Conservation (phyloP, 2,113 vertebrate genomes). For the Microcebus jonahi region DNA sequence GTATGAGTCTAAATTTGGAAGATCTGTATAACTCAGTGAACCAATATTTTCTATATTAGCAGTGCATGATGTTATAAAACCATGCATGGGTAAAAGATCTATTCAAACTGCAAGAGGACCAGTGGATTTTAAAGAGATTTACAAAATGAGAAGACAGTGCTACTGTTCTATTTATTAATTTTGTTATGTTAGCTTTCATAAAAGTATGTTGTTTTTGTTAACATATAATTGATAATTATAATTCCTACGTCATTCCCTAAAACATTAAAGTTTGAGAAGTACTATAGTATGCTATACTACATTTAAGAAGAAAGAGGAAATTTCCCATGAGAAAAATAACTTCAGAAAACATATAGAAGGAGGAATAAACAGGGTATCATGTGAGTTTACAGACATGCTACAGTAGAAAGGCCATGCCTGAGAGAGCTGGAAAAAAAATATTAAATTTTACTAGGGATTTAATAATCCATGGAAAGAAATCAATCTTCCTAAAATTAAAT, state of each 20-base stretch:
- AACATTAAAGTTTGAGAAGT: neutral
- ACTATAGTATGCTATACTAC: neutral
- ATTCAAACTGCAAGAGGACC: neutral
- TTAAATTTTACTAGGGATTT: neutral
- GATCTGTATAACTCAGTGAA: neutral
- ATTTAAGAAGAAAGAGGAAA: neutral
- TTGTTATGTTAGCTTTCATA: neutral
- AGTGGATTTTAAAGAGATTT: neutral
- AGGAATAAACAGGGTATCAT: neutral
- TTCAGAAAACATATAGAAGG: neutral
- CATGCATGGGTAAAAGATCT: neutral
- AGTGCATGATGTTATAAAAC: neutral
- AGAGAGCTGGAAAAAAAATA: neutral
- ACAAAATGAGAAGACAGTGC: neutral
- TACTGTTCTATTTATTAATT: neutral
- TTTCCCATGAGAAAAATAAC: neutral
- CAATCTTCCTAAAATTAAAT: neutral
- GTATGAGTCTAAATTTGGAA: neutral
- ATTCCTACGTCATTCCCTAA: neutral
- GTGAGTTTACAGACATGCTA: neutral
- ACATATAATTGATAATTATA: neutral
- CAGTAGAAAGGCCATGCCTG: neutral
- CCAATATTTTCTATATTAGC: neutral
- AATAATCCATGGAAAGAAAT: neutral
- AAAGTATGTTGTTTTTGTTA: neutral